Evolutionary conservation across 2,888 invertebrate species (phyloP), one percentile per base, ranked within the genome.

Genomic region (Eurytoma adleriae): DNA sequence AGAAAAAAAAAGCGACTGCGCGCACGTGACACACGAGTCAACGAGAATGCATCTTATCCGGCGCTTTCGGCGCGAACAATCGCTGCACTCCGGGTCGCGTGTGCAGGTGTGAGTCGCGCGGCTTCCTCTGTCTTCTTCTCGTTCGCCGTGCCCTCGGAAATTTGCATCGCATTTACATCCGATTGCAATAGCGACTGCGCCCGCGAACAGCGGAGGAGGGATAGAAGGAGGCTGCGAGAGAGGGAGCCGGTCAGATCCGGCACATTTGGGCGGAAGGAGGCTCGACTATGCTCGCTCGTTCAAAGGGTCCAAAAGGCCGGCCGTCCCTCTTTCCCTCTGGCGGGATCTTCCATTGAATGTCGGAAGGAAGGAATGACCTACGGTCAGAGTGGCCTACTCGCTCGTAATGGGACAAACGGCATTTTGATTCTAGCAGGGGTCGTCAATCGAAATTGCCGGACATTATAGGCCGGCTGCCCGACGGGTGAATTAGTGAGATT

Each of bases 111-210:
- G 64, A 72, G 52, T 16, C 12, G 13, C 54, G 54, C 10, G 10
- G 18, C 52, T 30, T 30, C 69, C 20, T 40, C 40, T 30, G 18
- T 16, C 40, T 30, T 12, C 3, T 1, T 52, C 52, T 69, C 56
- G 56, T 16, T 18, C 14, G 27, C n/a, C 30, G 2, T 12, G 27
- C n/a, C 3, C 62, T 14, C 27, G 80, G 76, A 86, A 86, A 88
- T 88, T 88, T 88, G 87, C 88, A 88, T 88, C 83, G 85, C 86
- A 88, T 88, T 88, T 88, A 87, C 88, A 88, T 88, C 85, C 85
- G 86, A 88, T 88, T 86, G 87, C 86, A 84, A 78, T 79, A 52
- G 61, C 50, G 27, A n/a, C 67, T 56, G 72, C 59, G 54, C 12
- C 54, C 14, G 67, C 16, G 13, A 71, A 50, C 16, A 59, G 59